Conservation (phyloP, 2,888 invertebrate genomes). For the Leptodirus hochenwartii region DNA sequence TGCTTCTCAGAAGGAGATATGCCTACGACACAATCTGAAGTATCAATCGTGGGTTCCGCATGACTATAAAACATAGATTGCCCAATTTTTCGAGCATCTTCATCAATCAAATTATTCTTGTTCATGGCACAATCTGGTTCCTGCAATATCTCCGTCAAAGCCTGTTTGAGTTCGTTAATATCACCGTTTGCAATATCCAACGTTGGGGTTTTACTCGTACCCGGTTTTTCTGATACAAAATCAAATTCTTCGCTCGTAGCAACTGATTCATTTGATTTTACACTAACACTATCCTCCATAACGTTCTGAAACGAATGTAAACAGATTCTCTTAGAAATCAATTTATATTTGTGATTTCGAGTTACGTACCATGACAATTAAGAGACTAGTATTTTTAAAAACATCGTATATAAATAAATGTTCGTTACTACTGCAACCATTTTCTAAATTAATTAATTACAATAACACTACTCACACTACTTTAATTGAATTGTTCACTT, state of each 20-base stretch:
- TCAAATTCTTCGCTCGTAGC: constrained; percentile 54
- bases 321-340: too few species aligned
- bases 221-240: constrained; percentile 38
- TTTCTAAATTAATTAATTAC: too few species aligned
- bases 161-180: constrained; percentile 40
- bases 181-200: constrained; percentile 42
- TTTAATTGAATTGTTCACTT: too few species aligned
- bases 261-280: constrained; percentile 49
- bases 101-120: constrained; percentile 17
- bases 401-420: too few species aligned
- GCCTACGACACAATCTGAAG: constrained; percentile 9
- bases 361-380: too few species aligned
- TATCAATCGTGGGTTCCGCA: constrained; percentile 21
- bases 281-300: constrained; percentile 49
- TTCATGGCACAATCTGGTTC: constrained; percentile 20
- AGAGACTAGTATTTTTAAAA: too few species aligned
- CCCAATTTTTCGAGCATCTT: constrained; percentile 28
- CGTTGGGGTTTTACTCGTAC: constrained; percentile 31
- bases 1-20: constrained; percentile 43
- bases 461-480: too few species aligned
- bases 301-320: too few species aligned
- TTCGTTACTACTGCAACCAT: too few species aligned
- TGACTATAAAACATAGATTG: constrained; percentile 32
- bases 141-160: constrained; percentile 36
- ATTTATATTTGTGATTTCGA: too few species aligned